phyloP scores from a whole-genome alignment of 2,113 vertebrate genomes.

The Embiotoca jacksoni region DNA sequence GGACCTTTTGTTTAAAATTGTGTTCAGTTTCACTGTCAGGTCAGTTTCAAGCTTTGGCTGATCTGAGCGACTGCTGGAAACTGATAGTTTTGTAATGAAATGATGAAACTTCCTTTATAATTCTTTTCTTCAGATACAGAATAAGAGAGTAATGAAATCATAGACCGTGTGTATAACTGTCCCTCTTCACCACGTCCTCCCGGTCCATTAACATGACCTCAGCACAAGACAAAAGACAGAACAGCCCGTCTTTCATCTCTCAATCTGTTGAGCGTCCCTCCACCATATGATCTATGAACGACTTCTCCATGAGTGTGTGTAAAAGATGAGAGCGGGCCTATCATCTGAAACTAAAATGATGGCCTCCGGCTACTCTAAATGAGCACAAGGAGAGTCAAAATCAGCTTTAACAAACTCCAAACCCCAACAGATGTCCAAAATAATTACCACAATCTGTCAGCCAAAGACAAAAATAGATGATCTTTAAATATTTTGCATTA shows the following conservation, averaged over 20 bases:
- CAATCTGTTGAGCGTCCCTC: conserved; percentile 21
- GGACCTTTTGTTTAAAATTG: no score
- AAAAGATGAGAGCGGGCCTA: conserved; percentile 29
- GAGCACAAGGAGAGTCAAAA: conserved; percentile 60
- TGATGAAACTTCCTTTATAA: no score
- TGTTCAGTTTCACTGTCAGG: no score
- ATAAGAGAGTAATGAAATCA: no score
- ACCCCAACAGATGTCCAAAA: conserved; percentile 68
- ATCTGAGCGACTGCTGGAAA: no score
- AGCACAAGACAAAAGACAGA: conserved; percentile 10
- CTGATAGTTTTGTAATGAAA: no score
- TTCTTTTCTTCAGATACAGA: no score
- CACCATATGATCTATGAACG: conserved; percentile 23
- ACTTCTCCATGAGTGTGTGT: conserved; percentile 8
- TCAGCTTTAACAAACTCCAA: conserved; percentile 54
- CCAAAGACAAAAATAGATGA: conserved; percentile 74
- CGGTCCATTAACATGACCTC: neutral
- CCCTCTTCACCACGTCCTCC: neutral
- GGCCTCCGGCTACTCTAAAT: conserved; percentile 51
- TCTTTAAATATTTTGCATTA: conserved; percentile 81
- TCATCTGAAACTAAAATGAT: conserved; percentile 44
- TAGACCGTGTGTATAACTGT: neutral
- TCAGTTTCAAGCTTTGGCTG: no score
- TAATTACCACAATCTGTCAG: conserved; percentile 76
- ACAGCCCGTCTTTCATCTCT: neutral